Evolutionary conservation across 2,797 vertebrate species (phyloP).

Genomic region (Falco columbarius): DNA sequence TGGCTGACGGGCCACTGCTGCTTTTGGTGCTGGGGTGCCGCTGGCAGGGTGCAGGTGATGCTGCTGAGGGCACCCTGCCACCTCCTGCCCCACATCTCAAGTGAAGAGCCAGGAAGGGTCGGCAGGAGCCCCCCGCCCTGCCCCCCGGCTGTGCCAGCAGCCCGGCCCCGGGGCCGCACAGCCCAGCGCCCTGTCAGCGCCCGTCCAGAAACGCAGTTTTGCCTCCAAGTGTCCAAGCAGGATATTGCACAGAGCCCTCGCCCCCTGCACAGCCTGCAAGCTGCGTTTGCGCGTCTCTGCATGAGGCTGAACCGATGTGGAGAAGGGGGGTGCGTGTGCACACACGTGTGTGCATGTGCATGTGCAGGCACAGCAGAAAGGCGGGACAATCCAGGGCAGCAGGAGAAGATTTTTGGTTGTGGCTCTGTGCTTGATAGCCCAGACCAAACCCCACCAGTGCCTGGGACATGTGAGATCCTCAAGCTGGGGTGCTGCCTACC

Average conservation of each 20-base stretch:
- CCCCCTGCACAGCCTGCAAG: not conserved
- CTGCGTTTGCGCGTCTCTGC: fast-evolving
- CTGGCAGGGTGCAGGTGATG: not conserved
- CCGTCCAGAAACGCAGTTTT: not conserved
- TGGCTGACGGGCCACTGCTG: not conserved
- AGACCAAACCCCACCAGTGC: not conserved
- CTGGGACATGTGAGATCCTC: not conserved
- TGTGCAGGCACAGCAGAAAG: not conserved
- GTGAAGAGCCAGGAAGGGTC: not conserved
- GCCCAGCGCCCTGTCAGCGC: too few relatives aligned
- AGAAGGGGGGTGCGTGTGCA: too few relatives aligned
- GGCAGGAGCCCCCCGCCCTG: not conserved
- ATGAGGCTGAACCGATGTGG: fast-evolving
- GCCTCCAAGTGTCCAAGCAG: not conserved
- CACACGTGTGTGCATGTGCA: fast-evolving
- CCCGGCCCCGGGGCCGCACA: not conserved
- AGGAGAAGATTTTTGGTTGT: not conserved
- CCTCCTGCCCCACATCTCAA: fast-evolving
- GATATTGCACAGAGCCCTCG: not conserved
- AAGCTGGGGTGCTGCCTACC: not conserved
- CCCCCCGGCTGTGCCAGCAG: not conserved
- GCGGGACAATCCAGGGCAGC: not conserved
- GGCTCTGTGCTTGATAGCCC: not conserved
- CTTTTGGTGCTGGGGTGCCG: not conserved
- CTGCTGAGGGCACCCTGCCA: too few relatives aligned